A percentile compares a stretch with the other conserved stretches of the same genome.
Evolutionary conservation across 2,888 invertebrate genomes (phyloP).

Genomic region (Pediacus dermestoides): DNA sequence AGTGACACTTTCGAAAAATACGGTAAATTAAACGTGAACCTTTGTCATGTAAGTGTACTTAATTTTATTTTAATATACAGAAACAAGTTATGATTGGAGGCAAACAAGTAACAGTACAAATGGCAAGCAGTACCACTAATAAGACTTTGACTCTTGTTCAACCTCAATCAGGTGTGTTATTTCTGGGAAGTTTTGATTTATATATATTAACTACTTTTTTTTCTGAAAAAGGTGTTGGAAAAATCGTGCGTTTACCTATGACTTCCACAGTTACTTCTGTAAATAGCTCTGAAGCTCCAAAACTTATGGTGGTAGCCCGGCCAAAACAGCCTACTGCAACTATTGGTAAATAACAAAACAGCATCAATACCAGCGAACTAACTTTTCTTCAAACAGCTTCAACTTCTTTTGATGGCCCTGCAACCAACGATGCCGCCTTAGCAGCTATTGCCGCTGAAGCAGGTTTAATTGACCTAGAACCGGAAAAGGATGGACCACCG

Average conservation of each 20-base stretch:
- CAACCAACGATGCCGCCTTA: conserved; percentile 60
- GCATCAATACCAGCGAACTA: no score
- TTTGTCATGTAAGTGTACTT: no score
- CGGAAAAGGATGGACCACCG: conserved; percentile 28
- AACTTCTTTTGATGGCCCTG: conserved; percentile 56
- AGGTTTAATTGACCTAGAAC: conserved; percentile 56
- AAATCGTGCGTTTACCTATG: conserved; percentile 46
- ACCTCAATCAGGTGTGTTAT: conserved; percentile 40
- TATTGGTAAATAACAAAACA: conserved; percentile 43
- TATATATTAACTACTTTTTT: no score
- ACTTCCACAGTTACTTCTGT: conserved; percentile 37
- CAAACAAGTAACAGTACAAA: conserved; percentile 69
- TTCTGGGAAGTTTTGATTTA: no score
- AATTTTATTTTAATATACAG: conserved; percentile 42
- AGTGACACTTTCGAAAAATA: conserved; percentile 59
- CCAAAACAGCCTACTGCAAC: conserved; percentile 57
- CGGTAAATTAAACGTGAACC: no score
- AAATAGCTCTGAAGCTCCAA: conserved; percentile 41
- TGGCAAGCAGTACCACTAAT: conserved; percentile 55
- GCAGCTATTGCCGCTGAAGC: conserved; percentile 62
- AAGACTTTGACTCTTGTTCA: conserved; percentile 63
- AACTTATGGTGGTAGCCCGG: conserved; percentile 53
- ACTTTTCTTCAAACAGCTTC: conserved; percentile 42
- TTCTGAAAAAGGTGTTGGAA: conserved; percentile 42
- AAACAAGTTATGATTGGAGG: conserved; percentile 66